These are phyloP conservation scores for Limulus polyphemus DNA, from an alignment of 2,888 invertebrate genomes.

Conservation along the genomic window DNA sequence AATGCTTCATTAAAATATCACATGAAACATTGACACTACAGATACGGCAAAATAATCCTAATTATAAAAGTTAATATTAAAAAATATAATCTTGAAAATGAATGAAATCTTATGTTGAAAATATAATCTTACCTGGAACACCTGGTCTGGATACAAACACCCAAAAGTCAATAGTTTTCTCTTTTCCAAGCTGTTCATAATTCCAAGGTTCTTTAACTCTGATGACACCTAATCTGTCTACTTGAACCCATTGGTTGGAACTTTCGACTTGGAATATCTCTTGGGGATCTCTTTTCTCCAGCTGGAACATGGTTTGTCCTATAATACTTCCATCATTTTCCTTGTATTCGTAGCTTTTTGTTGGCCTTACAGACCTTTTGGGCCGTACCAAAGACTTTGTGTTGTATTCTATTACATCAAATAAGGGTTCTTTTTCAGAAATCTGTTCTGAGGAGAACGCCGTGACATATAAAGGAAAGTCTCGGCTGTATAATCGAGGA, in stretches of 20 bases:
- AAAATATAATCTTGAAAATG: no score
- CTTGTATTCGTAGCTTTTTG: constrained; percentile 79
- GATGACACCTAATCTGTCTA: constrained; percentile 79
- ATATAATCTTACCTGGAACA: constrained; percentile 53
- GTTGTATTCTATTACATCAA: constrained; percentile 29
- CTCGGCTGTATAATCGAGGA: constrained; percentile 16
- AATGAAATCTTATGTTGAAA: background rate
- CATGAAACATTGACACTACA: no score
- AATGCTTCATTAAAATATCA: no score
- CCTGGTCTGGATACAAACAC: constrained; percentile 82
- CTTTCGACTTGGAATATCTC: constrained; percentile 87
- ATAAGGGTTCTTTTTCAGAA: constrained; percentile 13
- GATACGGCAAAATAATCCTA: no score
- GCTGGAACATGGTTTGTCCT: constrained; percentile 71
- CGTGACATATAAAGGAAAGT: constrained; percentile 19
- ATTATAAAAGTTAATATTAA: no score
- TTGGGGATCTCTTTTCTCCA: constrained; percentile 81
- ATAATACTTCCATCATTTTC: constrained; percentile 81
- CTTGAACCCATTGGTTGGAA: constrained; percentile 83
- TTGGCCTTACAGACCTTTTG: constrained; percentile 53
- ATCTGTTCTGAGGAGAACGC: constrained; percentile 27
- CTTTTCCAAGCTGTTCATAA: constrained; percentile 83
- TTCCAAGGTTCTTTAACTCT: constrained; percentile 94
- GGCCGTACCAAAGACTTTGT: constrained; percentile 10
- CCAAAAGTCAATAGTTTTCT: constrained; percentile 93